Percentiles rank a stretch among this genome's conserved stretches.
Evolutionary conservation across 2,797 vertebrate species (phyloP).

Genomic region (Gymnopithys bicolor): DNA sequence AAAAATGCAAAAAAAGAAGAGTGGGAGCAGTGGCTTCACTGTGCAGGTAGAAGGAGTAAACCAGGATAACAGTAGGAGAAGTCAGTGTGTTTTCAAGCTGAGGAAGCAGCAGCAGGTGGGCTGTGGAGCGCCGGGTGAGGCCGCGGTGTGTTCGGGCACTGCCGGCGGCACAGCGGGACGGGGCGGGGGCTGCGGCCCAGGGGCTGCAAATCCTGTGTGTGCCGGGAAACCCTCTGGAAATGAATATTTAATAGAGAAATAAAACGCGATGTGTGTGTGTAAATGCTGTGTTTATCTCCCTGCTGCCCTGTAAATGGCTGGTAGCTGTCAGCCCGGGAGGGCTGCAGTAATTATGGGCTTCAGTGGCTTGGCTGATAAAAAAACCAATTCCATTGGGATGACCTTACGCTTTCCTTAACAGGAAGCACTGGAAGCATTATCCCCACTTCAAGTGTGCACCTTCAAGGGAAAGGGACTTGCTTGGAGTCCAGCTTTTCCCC

Average conservation of each 20-base stretch:
- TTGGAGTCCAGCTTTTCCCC: neutral
- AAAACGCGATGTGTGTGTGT: neutral
- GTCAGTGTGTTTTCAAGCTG: neutral
- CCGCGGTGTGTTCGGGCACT: accelerated
- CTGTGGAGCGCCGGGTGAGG: neutral
- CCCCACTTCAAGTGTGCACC: neutral
- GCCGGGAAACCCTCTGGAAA: constrained; percentile 15
- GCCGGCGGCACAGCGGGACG: accelerated
- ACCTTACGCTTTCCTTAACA: neutral
- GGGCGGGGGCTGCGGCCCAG: neutral
- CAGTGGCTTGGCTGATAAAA: neutral
- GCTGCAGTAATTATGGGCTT: neutral
- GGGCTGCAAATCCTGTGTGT: neutral
- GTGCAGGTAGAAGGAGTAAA: neutral
- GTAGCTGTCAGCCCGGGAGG: constrained; percentile 24
- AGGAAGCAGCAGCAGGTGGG: neutral
- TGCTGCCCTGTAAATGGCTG: constrained; percentile 1
- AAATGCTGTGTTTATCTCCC: constrained; percentile 43
- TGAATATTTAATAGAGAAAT: constrained; percentile 41
- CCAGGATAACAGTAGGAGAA: neutral
- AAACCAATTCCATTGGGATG: neutral
- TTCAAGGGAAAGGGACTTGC: neutral
- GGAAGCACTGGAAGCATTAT: neutral
- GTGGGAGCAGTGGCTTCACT: accelerated
- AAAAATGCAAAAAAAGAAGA: neutral